Evolutionary conservation across 2,888 invertebrate genomes (phyloP).

Genomic region (Branchipolynoe longqiensis): DNA sequence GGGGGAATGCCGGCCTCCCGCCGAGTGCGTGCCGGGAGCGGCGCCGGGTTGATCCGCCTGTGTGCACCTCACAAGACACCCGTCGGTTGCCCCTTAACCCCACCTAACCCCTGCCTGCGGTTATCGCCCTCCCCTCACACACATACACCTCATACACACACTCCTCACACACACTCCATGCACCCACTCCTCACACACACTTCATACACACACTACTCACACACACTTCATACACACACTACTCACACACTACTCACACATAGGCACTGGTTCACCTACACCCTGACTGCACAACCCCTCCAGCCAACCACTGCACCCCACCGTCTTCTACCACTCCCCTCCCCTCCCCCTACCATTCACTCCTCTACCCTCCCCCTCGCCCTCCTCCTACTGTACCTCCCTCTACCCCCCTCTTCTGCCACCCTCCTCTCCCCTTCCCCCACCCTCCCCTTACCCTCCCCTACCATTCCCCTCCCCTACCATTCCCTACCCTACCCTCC

Average conservation of each 20-base stretch:
- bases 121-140: not conserved
- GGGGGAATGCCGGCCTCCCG: conserved; percentile 4
- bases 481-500: no score
- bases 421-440: no score
- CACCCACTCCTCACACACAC: not conserved
- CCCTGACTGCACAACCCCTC: not conserved
- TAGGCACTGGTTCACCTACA: not conserved
- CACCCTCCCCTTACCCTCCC: no score
- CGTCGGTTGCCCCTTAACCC: not conserved
- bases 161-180: not conserved
- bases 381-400: no score
- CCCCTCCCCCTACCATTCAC: no score
- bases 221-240: not conserved
- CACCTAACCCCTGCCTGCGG: conserved; percentile 1
- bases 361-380: no score
- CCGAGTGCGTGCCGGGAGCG: not conserved
- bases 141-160: not conserved
- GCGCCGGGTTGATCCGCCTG: conserved; percentile 37
- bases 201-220: not conserved
- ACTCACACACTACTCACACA: not conserved
- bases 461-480: no score
- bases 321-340: no score
- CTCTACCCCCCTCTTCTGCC: no score
- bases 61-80: conserved; percentile 34
- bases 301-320: no score